Evolutionary conservation across 2,888 invertebrate species (phyloP), one percentile per base, ranked within the genome.

Genomic region (Rotaria macrura): DNA sequence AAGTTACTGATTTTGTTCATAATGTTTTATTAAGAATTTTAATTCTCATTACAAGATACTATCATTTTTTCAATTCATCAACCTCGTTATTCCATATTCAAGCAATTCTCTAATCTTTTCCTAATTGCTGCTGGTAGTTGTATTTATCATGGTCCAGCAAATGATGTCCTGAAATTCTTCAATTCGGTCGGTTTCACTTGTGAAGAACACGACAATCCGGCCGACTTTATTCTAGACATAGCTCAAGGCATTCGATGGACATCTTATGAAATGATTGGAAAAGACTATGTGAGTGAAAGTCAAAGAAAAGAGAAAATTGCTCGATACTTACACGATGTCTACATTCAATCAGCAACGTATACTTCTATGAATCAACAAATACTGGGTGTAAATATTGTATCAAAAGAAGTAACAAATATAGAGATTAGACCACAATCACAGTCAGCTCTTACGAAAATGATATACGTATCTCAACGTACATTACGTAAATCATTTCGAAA

Each of bases 21-120:
- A 23, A 23, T 52, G 2, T 52, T 52, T 52, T 17, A 17, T 17
- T 49, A 17, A 17, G 3, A 0, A 65, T 40, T 17, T 52, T 14
- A 12, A 9, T 52, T 5, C 23, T 23, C 20, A 6, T 20, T 52
- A 23, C 6, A 20, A 65, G 65, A 29, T 49, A 91, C 90, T 14
- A 89, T 91, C 52, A 89, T 91, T 9, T 90, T 91, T 87, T 90
- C 91, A 40, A 90, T 91, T 83, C 91, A 91, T 87, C 91, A 91
- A 88, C 91, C 91, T 2, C 88, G 91, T 1, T 79, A 79, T 43
- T 79, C 79, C 1, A 79, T 79, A 5, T 79, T 79, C 20, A 79
- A 79, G 34, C 47, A 91, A 88, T 79, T 79, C 20, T 90, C 91
- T 87, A 87, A 87, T 23, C 87, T 91, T 4, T 88, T 89, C 85